These are phyloP conservation scores for Heteromormyrus szaboi DNA, from an alignment of 2,797 vertebrate species.

Conservation along the genomic window DNA sequence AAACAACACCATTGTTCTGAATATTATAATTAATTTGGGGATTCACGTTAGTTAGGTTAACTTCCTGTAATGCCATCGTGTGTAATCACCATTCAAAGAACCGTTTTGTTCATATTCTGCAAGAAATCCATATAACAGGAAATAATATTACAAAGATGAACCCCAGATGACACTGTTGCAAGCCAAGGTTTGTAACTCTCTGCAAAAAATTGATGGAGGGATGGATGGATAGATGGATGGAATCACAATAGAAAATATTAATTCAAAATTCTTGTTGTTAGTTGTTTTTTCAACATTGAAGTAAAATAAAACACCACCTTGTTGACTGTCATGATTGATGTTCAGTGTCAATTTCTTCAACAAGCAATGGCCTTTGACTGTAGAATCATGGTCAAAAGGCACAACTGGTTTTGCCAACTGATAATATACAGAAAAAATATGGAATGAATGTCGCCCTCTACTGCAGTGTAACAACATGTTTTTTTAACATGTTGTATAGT, in stretches of 20 bases:
- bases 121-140: neutral
- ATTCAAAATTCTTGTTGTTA: neutral
- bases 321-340: neutral
- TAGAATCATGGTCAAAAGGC: neutral
- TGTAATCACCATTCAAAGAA: neutral
- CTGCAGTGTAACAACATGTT: neutral
- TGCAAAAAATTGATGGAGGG: neutral
- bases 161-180: neutral
- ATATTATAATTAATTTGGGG: neutral
- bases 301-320: neutral
- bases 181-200: neutral
- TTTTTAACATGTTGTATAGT: neutral
- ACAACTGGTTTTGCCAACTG: neutral
- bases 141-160: neutral
- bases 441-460: neutral
- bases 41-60: neutral
- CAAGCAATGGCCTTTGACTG: neutral
- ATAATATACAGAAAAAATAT: neutral
- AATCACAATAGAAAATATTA: neutral
- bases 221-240: neutral
- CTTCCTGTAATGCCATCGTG: neutral
- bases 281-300: neutral
- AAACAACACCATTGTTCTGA: neutral
- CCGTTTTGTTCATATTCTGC: neutral
- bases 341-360: neutral